Percentiles rank a stretch among this genome's conserved stretches.
These are phyloP conservation scores for Dascyllus trimaculatus DNA, from an alignment of 2,113 vertebrate species.

Conservation along the genomic window DNA sequence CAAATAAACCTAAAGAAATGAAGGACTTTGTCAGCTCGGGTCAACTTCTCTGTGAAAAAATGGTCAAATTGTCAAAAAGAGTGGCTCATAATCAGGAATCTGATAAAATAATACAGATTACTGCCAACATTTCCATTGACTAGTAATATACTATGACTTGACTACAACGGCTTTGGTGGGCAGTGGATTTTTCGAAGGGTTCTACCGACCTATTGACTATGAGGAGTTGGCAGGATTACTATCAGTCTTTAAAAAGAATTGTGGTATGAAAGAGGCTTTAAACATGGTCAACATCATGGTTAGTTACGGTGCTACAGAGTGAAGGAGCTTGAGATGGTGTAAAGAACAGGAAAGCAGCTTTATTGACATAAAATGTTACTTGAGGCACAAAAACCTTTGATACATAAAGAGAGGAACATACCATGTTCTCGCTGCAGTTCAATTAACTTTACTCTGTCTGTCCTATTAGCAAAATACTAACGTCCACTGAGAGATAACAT, in stretches of 20 bases:
- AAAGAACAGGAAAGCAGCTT: not conserved
- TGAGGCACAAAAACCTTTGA: not conserved
- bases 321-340: not conserved
- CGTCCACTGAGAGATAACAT: not conserved
- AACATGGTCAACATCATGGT: not conserved
- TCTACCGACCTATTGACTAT: too few species aligned
- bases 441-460: too few species aligned
- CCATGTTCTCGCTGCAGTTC: not conserved
- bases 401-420: not conserved
- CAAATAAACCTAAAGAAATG: constrained; percentile 29
- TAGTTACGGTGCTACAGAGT: not conserved
- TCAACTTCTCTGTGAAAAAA: too few species aligned
- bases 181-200: too few species aligned
- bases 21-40: too few species aligned
- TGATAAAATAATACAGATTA: too few species aligned
- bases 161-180: too few species aligned
- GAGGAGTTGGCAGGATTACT: not conserved
- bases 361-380: not conserved
- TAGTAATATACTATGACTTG: too few species aligned
- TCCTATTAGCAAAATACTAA: too few species aligned
- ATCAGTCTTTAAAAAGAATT: not conserved
- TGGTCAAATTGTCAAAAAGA: too few species aligned
- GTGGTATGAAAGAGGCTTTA: not conserved
- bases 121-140: too few species aligned
- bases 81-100: too few species aligned